Percentiles rank a stretch among this genome's conserved stretches.
phyloP scores from a whole-genome alignment of 1,140 invertebrate genomes.

The Bombus huntii region DNA sequence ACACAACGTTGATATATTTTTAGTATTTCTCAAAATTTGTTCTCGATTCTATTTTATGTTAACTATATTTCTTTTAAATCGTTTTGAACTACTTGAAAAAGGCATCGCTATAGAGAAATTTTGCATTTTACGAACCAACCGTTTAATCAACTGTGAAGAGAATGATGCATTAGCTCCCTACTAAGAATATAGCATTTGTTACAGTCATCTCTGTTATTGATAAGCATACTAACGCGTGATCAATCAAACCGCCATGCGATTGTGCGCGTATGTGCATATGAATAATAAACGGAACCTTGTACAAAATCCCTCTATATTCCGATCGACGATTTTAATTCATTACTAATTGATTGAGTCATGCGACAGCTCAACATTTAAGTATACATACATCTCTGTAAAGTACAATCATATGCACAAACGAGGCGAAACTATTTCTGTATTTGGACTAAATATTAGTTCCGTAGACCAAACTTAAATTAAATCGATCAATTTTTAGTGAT shows the following conservation, averaged over 20 bases:
- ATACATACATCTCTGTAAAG: conserved; percentile 74
- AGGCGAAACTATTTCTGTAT: conserved; percentile 76
- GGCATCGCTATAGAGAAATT: neutral
- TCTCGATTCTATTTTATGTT: neutral
- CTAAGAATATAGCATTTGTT: neutral
- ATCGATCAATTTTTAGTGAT: neutral
- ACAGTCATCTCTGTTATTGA: neutral
- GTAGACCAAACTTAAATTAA: neutral
- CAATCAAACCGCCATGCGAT: conserved; percentile 51
- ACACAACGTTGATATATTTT: neutral
- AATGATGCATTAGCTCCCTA: neutral
- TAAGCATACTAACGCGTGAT: conserved; percentile 31
- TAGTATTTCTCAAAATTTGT: neutral
- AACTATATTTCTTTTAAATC: neutral
- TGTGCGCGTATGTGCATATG: conserved; percentile 57
- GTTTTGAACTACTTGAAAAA: neutral
- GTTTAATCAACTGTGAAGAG: neutral
- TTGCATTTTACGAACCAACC: neutral
- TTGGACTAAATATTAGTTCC: conserved; percentile 58
- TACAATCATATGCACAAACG: conserved; percentile 72
- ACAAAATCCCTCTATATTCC: conserved; percentile 70
- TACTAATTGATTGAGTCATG: conserved; percentile 39
- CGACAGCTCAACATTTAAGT: conserved; percentile 54
- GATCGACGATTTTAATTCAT: conserved; percentile 50
- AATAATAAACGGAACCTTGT: conserved; percentile 70